A percentile compares a stretch with the other conserved stretches of the same genome.
These are phyloP conservation scores for Serrognathus titanus DNA, from an alignment of 2,888 invertebrate genomes.

Conservation along the genomic window DNA sequence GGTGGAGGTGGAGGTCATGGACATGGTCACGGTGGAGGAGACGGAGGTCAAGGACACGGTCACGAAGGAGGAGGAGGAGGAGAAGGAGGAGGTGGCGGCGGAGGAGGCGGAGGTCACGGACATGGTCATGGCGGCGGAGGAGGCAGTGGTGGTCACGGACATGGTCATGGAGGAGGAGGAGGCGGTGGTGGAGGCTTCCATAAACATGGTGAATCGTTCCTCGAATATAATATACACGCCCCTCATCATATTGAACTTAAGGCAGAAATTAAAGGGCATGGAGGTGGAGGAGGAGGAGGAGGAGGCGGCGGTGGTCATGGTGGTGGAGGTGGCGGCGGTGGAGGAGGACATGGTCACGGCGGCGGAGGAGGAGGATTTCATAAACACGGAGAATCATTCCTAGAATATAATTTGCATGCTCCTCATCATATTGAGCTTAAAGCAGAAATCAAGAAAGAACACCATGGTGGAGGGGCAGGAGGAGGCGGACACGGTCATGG, in stretches of 20 bases:
- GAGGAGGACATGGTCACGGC: background rate
- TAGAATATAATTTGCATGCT: too few species aligned
- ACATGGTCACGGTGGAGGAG: conserved; percentile 4
- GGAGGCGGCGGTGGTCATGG: background rate
- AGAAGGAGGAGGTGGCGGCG: background rate
- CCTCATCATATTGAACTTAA: background rate
- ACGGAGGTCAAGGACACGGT: conserved; percentile 5
- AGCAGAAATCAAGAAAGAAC: conserved; percentile 7
- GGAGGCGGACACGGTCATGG: conserved; percentile 19
- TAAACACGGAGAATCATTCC: background rate
- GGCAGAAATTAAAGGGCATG: background rate
- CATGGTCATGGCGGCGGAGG: background rate
- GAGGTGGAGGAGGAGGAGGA: background rate
- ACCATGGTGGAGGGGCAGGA: conserved; percentile 3
- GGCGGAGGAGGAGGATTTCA: too few species aligned
- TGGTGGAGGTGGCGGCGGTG: conserved; percentile 2
- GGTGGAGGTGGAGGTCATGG: background rate
- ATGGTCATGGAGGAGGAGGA: background rate
- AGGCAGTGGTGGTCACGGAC: background rate
- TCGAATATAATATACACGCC: background rate
- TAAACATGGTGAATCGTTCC: background rate
- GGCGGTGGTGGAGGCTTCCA: background rate
- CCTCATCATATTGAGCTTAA: conserved; percentile 6
- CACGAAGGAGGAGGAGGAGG: background rate
- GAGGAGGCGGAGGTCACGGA: background rate